These are phyloP conservation scores for Epistrophe grossulariae DNA, from an alignment of 2,888 invertebrate species.

Conservation along the genomic window DNA sequence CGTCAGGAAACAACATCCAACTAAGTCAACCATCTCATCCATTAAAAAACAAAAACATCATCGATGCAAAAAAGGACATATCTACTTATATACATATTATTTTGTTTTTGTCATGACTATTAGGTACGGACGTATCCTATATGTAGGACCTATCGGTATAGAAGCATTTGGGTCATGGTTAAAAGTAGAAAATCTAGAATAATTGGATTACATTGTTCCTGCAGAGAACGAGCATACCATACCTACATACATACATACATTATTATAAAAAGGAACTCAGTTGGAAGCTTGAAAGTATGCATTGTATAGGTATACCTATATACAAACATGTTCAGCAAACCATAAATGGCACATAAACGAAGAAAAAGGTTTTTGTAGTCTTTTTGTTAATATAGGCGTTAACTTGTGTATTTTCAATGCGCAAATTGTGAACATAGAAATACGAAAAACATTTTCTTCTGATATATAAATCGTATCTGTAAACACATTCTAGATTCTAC, in stretches of 20 bases:
- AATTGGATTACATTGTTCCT: conserved; percentile 66
- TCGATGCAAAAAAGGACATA: conserved; percentile 11
- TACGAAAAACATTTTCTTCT: background rate
- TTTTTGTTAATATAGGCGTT: background rate
- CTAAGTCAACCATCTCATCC: conserved; percentile 5
- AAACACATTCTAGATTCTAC: too few species aligned
- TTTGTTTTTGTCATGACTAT: conserved; percentile 7
- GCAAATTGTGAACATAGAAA: background rate
- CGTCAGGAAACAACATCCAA: conserved; percentile 13
- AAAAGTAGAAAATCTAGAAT: conserved; percentile 59
- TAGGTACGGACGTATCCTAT: too few species aligned
- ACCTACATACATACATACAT: background rate
- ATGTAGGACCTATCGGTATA: conserved; percentile 1
- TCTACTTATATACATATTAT: background rate
- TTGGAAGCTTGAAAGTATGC: conserved; percentile 7
- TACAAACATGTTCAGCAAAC: conserved; percentile 13
- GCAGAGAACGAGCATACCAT: conserved; percentile 36
- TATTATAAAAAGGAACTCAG: conserved; percentile 42
- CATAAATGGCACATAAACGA: conserved; percentile 34
- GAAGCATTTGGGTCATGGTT: conserved; percentile 61
- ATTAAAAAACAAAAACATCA: conserved; percentile 23
- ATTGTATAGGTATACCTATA: background rate
- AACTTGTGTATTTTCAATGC: background rate
- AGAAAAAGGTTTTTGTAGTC: conserved; percentile 15
- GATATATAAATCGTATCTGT: background rate